Evolutionary conservation across 2,113 vertebrate species (phyloP), one percentile per base, ranked within the genome.

Genomic region (Paedocypris sp.): DNA sequence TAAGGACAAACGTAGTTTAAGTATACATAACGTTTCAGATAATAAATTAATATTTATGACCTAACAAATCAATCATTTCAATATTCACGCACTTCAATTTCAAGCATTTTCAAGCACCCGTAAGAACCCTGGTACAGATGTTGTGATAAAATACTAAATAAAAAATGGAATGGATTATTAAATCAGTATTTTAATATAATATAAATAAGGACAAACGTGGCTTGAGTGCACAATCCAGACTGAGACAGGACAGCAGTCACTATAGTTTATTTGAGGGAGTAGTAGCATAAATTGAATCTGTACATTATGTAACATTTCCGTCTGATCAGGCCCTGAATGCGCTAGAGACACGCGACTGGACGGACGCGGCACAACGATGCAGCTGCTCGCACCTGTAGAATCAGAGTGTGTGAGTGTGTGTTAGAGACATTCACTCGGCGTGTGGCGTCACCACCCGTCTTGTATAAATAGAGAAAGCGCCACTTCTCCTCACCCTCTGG

Each of bases 221-320:
- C n/a, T n/a, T n/a, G n/a, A n/a, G n/a, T n/a, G n/a, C n/a, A n/a
- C n/a, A n/a, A n/a, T n/a, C n/a, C n/a, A n/a, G n/a, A n/a, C 13
- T 51, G 36, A 58, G 18, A 58, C 10, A 15, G 25, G 66, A 74
- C 67, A 86, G 84, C 89, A 84, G 85, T 91, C 86, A 88, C 80
- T 80, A 79, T 77, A 80, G 68, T 83, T 90, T 83, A 87, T 83
- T 84, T 72, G 85, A 87, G 59, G 79, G 81, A 64, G 54, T 63
- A 75, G 83, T 87, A 88, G 88, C 88, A 92, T 92, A 91, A 87
- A 82, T 87, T 82, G 83, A 49, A 83, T 89, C 88, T 93, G 82
- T 92, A 93, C 90, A 91, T 86, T 92, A 92, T 91, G 90, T 86
- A 89, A 91, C 90, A 90, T 90, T 88, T 86, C 90, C 83, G 87